A percentile compares a stretch with the other conserved stretches of the same genome.
These are phyloP conservation scores for Microcebus jonahi DNA, from an alignment of 2,113 vertebrate species.

Conservation along the genomic window DNA sequence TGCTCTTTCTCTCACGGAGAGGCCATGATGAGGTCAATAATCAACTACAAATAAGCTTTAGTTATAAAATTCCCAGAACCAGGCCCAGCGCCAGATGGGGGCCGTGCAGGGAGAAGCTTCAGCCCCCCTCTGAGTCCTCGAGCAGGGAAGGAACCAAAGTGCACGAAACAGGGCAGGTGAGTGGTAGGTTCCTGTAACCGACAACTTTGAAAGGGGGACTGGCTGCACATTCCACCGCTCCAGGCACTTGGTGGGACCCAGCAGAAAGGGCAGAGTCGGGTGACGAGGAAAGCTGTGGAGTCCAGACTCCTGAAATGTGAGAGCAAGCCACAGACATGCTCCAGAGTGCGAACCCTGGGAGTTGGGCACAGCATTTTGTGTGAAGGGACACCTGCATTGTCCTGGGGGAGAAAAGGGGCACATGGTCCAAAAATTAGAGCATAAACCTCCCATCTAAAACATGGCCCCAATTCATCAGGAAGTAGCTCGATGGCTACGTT, in stretches of 20 bases:
- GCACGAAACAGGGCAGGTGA: rapidly evolving
- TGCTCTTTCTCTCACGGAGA: neutral
- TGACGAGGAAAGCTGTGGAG: neutral
- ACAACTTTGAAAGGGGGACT: no score
- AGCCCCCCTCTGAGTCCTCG: rapidly evolving
- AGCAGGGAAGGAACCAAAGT: neutral
- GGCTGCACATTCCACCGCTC: no score
- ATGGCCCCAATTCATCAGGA: no score
- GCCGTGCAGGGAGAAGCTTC: neutral
- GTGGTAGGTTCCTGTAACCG: neutral
- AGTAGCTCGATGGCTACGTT: no score
- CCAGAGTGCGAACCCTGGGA: neutral
- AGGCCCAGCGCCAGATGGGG: neutral
- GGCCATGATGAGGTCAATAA: neutral
- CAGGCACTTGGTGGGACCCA: neutral
- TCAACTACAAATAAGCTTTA: neutral
- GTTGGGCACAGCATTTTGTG: neutral
- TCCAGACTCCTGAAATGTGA: neutral
- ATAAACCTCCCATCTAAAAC: no score
- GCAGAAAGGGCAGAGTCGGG: neutral
- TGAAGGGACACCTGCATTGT: neutral
- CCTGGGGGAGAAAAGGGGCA: neutral
- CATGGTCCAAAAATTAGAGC: neutral
- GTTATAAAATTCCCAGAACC: neutral
- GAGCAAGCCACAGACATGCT: rapidly evolving